phyloP scores from a whole-genome alignment of 2,888 invertebrate genomes.

The Apoda limacodes region DNA sequence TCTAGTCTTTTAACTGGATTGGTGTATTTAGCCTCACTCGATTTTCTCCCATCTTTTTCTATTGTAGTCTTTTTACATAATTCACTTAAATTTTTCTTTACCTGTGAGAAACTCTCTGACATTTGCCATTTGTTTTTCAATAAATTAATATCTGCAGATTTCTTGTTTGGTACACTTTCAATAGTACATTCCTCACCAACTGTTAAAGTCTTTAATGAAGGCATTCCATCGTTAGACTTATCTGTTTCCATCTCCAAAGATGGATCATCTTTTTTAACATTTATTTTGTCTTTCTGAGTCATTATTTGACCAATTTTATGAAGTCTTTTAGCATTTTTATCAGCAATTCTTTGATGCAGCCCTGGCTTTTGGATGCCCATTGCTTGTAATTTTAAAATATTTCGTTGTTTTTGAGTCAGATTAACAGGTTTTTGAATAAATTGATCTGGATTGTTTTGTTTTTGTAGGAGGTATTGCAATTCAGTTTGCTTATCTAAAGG shows the following conservation, averaged over 20 bases:
- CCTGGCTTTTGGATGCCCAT: slow-evolving; percentile 47
- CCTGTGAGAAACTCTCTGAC: slow-evolving; percentile 62
- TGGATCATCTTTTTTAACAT: slow-evolving; percentile 27
- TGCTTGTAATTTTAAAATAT: slow-evolving; percentile 45
- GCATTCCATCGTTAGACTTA: slow-evolving; percentile 30
- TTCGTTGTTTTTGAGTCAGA: slow-evolving; percentile 47
- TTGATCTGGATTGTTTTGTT: slow-evolving; percentile 61
- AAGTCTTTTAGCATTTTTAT: slow-evolving; percentile 55
- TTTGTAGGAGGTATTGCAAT: slow-evolving; percentile 55
- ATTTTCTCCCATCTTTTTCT: slow-evolving; percentile 53
- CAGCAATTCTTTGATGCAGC: slow-evolving; percentile 45
- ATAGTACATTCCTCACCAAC: slow-evolving; percentile 72
- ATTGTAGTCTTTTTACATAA: slow-evolving; percentile 48
- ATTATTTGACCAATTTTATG: slow-evolving; percentile 58
- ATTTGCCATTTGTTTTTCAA: slow-evolving; percentile 66
- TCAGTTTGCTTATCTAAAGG: slow-evolving; percentile 61
- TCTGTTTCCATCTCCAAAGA: slow-evolving; percentile 36
- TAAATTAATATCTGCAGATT: slow-evolving; percentile 53
- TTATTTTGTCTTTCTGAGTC: slow-evolving; percentile 40
- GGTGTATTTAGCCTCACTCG: slow-evolving; percentile 52
- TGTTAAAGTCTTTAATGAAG: slow-evolving; percentile 49
- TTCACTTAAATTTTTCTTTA: slow-evolving; percentile 60
- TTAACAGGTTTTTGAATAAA: slow-evolving; percentile 45
- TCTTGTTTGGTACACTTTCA: slow-evolving; percentile 63
- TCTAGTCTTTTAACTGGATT: slow-evolving; percentile 77